Base-by-base conservation (phyloP, 2,797 vertebrate genomes). In the Pogoniulus pusillus region DNA sequence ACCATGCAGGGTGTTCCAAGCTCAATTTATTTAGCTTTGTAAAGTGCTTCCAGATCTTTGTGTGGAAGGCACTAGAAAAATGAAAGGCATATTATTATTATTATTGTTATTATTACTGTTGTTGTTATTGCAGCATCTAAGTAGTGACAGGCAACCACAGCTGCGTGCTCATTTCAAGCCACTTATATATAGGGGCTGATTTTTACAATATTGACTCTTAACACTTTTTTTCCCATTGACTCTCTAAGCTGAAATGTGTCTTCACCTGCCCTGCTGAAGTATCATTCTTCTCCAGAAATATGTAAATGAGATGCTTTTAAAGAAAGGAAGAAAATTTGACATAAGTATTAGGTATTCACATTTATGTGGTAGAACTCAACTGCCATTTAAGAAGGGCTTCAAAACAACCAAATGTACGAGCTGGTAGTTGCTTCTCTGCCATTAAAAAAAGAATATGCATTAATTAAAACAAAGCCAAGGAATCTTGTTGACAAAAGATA, bases 11-110 rank as follows among this genome's bases (percentile, higher is more conserved):
- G 78, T 95, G 85, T 96, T 94, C 81, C 88, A 91, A 92, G 85
- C 68, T 94, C 83, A 73, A 66, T 96, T 95, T 95, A 93, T 96
- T 95, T 96, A 94, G 92, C 88, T 91, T 93, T 54, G 53, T 90
- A 91, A 91, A 95, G 71, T 95, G 89, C 75, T 96, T 95, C 85
- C 96, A 94, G 93, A 96, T 93, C 88, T 91, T 96, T 96, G 85
- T 7, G 0, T 92, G 82, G 90, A 96, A 94, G 73, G 90, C 94
- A 95, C 93, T 93, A 93, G 88, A 95, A 91, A 92, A 95, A 96
- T 96, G 85, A 95, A 96, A 96, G 90, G 54, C 69, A 1, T 93
- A 91, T 95, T 93, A 93, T 82, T 94, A 94, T 93, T 93, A 87
- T 95, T 93, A n/a, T 93, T 87, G 7, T 92, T 88, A 23, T 93